Conservation (phyloP, 2,888 invertebrate genomes). For the Hydraecia micacea region DNA sequence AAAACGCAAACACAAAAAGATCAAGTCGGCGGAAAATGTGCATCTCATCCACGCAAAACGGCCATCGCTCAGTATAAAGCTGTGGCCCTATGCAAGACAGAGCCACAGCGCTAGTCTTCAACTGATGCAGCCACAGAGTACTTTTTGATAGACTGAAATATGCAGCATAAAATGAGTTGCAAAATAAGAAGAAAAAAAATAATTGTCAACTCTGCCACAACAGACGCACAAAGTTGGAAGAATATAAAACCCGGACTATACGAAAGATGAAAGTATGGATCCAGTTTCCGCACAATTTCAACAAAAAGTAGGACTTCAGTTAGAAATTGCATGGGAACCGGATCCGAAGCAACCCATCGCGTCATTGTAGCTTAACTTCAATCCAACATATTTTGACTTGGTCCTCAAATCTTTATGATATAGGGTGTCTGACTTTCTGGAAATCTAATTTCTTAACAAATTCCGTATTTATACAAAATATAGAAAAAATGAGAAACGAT, state of each 20-base stretch:
- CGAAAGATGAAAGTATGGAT: not conserved
- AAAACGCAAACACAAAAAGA: not conserved
- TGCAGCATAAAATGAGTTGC: not conserved
- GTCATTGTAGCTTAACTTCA: constrained; percentile 6
- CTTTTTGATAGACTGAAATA: no score
- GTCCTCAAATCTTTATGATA: not conserved
- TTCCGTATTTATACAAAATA: not conserved
- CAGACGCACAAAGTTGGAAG: not conserved
- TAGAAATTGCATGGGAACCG: not conserved
- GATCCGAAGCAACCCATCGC: not conserved
- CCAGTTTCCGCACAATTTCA: not conserved
- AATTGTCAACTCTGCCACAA: not conserved
- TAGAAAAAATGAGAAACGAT: not conserved
- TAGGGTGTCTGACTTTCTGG: no score
- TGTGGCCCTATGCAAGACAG: no score
- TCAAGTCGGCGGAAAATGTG: not conserved
- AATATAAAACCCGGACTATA: not conserved
- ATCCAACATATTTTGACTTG: not conserved
- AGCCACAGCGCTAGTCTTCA: no score
- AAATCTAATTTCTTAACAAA: not conserved
- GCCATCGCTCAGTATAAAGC: not conserved
- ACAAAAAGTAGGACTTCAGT: not conserved
- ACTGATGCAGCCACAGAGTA: no score
- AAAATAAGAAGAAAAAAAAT: not conserved
- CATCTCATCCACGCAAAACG: not conserved